Conservation (phyloP, 2,113 vertebrate genomes). For the Phyllopteryx taeniolatus region DNA sequence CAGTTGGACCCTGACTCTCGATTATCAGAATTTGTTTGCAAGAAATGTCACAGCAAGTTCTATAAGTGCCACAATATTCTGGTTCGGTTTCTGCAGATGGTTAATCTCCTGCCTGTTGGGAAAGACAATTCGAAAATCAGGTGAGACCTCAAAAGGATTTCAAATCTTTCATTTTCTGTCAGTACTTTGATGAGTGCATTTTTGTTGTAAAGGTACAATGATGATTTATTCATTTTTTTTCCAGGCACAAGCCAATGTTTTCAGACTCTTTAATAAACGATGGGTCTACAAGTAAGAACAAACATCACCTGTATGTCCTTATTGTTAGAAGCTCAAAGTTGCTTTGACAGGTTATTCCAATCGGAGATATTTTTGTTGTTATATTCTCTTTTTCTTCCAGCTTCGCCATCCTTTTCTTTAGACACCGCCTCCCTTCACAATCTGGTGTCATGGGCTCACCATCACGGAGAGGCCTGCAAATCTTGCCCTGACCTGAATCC, state of each 20-base stretch:
- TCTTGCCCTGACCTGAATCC: conserved; percentile 81
- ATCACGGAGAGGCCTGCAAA: conserved; percentile 78
- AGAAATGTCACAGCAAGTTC: conserved; percentile 91
- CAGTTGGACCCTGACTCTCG: conserved; percentile 79
- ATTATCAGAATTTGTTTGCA: conserved; percentile 87
- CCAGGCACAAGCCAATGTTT: conserved; percentile 54
- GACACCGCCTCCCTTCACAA: conserved; percentile 81
- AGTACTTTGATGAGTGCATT: neutral
- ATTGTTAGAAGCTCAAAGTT: neutral
- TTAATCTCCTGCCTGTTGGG: conserved; percentile 77
- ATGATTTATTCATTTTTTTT: conserved; percentile 15
- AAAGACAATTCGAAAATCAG: conserved; percentile 57
- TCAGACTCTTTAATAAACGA: conserved; percentile 27
- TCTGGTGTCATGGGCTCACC: conserved; percentile 86
- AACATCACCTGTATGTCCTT: neutral
- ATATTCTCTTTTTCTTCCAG: conserved; percentile 19
- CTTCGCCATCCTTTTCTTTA: conserved; percentile 68
- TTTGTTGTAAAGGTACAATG: neutral
- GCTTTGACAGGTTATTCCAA: neutral
- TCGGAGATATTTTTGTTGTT: neutral
- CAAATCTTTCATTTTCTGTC: neutral
- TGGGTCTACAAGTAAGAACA: conserved; percentile 44
- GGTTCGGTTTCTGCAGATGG: conserved; percentile 83
- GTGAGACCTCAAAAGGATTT: conserved; percentile 52
- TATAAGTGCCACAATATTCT: conserved; percentile 91